Base-by-base conservation (phyloP, 2,888 invertebrate species). In the Drosophila robusta region DNA sequence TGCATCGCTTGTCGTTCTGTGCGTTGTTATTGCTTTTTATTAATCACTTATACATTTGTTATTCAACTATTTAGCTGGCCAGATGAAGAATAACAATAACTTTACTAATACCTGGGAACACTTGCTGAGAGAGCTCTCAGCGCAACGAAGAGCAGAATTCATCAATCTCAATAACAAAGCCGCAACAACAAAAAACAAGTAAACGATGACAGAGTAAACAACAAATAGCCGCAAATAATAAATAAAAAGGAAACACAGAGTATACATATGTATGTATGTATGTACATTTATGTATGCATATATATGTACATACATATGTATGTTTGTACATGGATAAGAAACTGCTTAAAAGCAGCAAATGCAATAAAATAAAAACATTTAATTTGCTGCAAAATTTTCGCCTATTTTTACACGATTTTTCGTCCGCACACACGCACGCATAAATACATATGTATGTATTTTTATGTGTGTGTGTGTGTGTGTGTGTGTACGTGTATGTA, bases 321-420 rank as follows among this genome's bases (percentile, higher is more conserved):
- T 34, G 34, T 32, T 11, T 34, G 12, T 34, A 4, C 12, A 34
- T 34, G 41, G 34, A 26, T 42, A 42, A 50, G 57, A 66, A 50
- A 49, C 55, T 49, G 24, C 24, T 24, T 16, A n/a, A 22, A 42
- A 54, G 14, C 32, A 51, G 38, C 32, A 29, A 65, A 42, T 64
- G 52, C 54, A 57, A 38, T 44, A 58, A 61, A 64, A 57, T 50
- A 36, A 67, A 57, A 77, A 60, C 38, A 47, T 51, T 58, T 42
- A 58, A 60, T 50, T 78, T 46, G 56, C 51, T 67, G 83, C 67
- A 86, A 75, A 66, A 68, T 79, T 68, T 75, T 50, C 47, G 61
- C 55, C 61, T 83, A 79, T 86, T 79, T 68, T 78, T 82, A 82
- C 60, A 61, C 61, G 14, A 49, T 38, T 45, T 71, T 55, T 55